phyloP scores from a whole-genome alignment of 2,113 vertebrate species.

The Siphamia tubifer region DNA sequence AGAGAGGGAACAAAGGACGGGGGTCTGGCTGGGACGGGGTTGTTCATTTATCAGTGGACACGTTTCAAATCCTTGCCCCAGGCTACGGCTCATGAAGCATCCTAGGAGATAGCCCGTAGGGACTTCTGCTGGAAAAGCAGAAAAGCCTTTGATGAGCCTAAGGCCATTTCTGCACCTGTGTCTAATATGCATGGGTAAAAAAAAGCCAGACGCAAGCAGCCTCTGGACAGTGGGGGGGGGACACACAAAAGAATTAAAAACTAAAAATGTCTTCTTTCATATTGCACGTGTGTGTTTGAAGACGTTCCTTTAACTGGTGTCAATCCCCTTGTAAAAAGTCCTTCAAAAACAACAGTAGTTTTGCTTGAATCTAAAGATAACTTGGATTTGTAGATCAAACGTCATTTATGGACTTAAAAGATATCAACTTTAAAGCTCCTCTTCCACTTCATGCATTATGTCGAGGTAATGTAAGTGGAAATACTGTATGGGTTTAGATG shows the following conservation, averaged over 20 bases:
- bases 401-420: too few species aligned
- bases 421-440: too few species aligned
- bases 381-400: too few species aligned
- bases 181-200: conserved; percentile 57
- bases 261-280: neutral
- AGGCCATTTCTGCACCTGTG: conserved; percentile 55
- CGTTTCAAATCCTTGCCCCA: conserved; percentile 64
- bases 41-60: conserved; percentile 72
- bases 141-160: conserved; percentile 57
- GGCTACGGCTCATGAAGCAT: conserved; percentile 54
- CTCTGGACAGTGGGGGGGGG: conserved; percentile 5
- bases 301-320: neutral
- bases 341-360: neutral
- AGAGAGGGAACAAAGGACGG: conserved; percentile 49
- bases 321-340: neutral
- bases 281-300: neutral
- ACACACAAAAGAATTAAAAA: neutral
- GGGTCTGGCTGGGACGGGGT: conserved; percentile 23
- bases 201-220: conserved; percentile 40
- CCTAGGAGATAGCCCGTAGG: conserved; percentile 40
- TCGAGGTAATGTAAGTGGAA: too few species aligned
- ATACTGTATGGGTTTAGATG: too few species aligned
- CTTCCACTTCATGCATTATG: too few species aligned
- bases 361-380: neutral
- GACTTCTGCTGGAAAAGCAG: conserved; percentile 49